A percentile compares a stretch with the other conserved stretches of the same genome.
Evolutionary conservation across 1,140 invertebrate species (phyloP).

Genomic region (Calosoma granatense): DNA sequence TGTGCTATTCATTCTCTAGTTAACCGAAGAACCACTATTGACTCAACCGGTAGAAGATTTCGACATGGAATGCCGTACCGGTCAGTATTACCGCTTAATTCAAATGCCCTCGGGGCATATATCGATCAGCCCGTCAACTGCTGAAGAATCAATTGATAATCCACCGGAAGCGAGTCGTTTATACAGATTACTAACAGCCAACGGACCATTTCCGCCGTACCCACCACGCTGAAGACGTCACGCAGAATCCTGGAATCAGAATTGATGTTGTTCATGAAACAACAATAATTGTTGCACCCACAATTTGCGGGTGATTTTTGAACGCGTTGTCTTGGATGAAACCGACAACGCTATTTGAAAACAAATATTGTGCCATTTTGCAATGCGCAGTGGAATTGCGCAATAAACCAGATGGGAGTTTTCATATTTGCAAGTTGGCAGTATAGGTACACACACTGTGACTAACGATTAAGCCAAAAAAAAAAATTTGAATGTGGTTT

Average conservation of each 20-base stretch:
- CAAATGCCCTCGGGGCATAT: neutral
- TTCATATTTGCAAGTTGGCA: too few species aligned
- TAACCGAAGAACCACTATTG: neutral
- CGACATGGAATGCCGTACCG: neutral
- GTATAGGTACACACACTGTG: too few species aligned
- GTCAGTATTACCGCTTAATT: neutral
- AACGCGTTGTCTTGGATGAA: neutral
- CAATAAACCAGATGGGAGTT: too few species aligned
- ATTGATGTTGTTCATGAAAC: neutral
- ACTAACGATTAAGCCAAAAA: too few species aligned
- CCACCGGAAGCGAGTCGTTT: neutral
- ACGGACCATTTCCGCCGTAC: neutral
- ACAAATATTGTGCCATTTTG: too few species aligned
- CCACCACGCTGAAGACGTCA: neutral
- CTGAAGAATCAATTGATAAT: neutral
- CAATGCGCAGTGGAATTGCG: too few species aligned
- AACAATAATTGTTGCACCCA: neutral
- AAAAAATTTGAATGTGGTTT: too few species aligned
- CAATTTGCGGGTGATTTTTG: neutral
- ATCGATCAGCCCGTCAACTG: neutral
- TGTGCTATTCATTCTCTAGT: too few species aligned
- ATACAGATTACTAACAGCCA: neutral
- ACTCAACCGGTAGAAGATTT: neutral
- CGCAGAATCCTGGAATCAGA: neutral
- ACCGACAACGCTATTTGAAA: too few species aligned